Conservation (phyloP, 2,113 vertebrate genomes). For the Alosa alosa region DNA sequence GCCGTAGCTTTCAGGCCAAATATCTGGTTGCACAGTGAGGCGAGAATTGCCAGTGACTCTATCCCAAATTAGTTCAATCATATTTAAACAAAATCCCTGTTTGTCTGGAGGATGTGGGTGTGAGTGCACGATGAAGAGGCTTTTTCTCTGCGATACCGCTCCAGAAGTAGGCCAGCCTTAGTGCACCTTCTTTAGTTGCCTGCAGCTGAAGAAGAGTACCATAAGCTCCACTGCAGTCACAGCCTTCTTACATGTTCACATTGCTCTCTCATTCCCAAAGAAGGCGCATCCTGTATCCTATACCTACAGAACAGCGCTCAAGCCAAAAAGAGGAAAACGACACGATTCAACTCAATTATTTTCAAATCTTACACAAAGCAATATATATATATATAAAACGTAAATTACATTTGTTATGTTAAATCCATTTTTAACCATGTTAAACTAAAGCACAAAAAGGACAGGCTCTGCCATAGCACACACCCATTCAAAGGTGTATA, state of each 20-base stretch:
- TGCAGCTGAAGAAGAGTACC: not conserved
- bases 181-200: slow-evolving; percentile 26
- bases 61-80: slow-evolving; percentile 21
- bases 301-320: not conserved
- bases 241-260: not conserved
- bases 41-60: not conserved
- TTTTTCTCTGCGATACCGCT: slow-evolving; percentile 35
- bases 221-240: slow-evolving; percentile 10
- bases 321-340: not conserved
- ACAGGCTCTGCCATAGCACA: not conserved
- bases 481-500: not conserved
- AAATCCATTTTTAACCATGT: not conserved
- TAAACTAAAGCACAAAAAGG: not conserved
- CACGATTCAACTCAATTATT: not conserved
- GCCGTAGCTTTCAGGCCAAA: not conserved
- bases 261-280: not conserved
- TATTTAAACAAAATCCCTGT: slow-evolving; percentile 28
- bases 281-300: not conserved
- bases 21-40: not conserved
- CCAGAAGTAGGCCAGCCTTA: slow-evolving; percentile 36
- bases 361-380: not conserved
- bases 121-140: slow-evolving; percentile 31
- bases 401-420: not conserved
- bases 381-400: not conserved
- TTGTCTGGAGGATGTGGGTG: slow-evolving; percentile 37